A percentile compares a stretch with the other conserved stretches of the same genome.
phyloP scores from a whole-genome alignment of 2,888 invertebrate genomes.

The Melipona beecheii region DNA sequence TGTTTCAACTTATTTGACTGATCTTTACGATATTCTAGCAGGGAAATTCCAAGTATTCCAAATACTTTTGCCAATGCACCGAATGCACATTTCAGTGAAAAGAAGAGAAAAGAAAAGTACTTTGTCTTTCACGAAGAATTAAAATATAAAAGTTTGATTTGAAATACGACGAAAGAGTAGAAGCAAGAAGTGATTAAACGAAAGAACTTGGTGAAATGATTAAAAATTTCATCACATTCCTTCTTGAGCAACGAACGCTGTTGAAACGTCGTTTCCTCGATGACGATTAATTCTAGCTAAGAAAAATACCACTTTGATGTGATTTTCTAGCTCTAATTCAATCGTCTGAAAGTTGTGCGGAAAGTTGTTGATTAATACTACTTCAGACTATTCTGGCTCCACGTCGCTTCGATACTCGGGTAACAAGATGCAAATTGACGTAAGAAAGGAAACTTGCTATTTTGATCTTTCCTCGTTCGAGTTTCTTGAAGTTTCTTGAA shows the following conservation, averaged over 20 bases:
- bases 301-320: slow-evolving; percentile 27
- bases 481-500: neutral
- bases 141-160: too few species aligned
- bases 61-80: neutral
- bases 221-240: slow-evolving; percentile 22
- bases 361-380: slow-evolving; percentile 13
- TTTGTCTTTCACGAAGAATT: too few species aligned
- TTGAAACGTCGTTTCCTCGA: slow-evolving; percentile 29
- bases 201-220: slow-evolving; percentile 15
- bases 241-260: slow-evolving; percentile 14
- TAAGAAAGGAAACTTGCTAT: neutral
- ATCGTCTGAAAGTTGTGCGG: slow-evolving; percentile 24
- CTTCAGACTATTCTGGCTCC: slow-evolving; percentile 19
- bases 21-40: neutral
- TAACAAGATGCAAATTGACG: slow-evolving; percentile 20
- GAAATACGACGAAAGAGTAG: neutral
- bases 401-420: slow-evolving; percentile 34
- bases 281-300: slow-evolving; percentile 21
- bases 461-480: slow-evolving; percentile 11
- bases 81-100: neutral
- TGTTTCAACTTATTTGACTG: neutral
- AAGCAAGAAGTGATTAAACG: neutral
- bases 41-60: neutral
- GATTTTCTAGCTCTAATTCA: slow-evolving; percentile 32
- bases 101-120: neutral